A percentile compares a stretch with the other conserved stretches of the same genome.
Evolutionary conservation across 2,113 vertebrate genomes (phyloP).

Genomic region (Platichthys flesus): DNA sequence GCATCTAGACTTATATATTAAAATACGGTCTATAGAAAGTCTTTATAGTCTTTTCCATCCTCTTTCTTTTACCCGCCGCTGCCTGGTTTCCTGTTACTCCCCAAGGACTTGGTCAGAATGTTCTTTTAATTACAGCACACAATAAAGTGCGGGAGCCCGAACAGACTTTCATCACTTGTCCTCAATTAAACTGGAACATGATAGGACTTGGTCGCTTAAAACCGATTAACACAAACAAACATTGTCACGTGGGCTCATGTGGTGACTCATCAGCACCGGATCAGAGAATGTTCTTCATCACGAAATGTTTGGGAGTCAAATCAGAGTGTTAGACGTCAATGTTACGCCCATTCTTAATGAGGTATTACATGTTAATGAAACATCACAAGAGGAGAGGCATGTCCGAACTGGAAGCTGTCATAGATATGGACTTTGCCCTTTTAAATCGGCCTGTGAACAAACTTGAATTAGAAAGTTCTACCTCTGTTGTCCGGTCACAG

Average conservation of each 20-base stretch:
- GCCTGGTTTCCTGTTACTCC: conserved; percentile 3
- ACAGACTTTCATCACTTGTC: conserved; percentile 19
- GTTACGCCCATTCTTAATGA: conserved; percentile 34
- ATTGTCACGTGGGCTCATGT: not conserved
- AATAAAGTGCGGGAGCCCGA: conserved; percentile 2
- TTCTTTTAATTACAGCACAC: conserved; percentile 12
- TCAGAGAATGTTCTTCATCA: not conserved
- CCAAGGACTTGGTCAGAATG: not conserved
- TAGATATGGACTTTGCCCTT: conserved; percentile 25
- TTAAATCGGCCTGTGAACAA: conserved; percentile 18
- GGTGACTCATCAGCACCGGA: not conserved
- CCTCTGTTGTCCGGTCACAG: not conserved
- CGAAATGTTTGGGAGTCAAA: too few relatives aligned
- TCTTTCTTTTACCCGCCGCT: not conserved
- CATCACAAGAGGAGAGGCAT: conserved; percentile 20
- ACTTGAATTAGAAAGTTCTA: not conserved
- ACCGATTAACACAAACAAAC: not conserved
- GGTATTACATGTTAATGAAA: not conserved
- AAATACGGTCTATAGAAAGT: not conserved
- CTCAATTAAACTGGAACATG: not conserved
- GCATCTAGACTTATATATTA: not conserved
- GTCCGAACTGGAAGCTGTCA: conserved; percentile 24
- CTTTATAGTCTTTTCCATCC: not conserved
- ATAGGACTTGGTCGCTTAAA: not conserved
- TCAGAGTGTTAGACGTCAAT: too few relatives aligned